Evolutionary conservation across 2,113 vertebrate genomes (phyloP).

Genomic region (Tamias sibiricus): DNA sequence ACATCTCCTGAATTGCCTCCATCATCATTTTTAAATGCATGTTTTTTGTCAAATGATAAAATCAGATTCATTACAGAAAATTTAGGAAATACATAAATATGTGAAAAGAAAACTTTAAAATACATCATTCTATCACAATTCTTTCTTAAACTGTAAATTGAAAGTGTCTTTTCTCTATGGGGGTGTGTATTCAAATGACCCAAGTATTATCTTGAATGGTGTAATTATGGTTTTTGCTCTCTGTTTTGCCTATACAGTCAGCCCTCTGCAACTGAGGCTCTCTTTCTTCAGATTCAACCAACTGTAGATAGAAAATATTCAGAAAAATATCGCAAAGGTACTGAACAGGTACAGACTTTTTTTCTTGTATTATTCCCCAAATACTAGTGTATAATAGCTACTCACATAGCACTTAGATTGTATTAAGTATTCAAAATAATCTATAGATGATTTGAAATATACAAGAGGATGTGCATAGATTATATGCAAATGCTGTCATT

Average conservation of each 20-base stretch:
- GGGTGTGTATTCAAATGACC: not conserved
- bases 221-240: not conserved
- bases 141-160: not conserved
- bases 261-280: too few species aligned
- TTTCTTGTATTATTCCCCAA: too few species aligned
- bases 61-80: not conserved
- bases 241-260: not conserved
- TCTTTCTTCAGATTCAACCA: too few species aligned
- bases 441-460: too few species aligned
- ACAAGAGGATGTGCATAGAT: too few species aligned
- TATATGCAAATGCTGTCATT: too few species aligned
- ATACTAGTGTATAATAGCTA: too few species aligned
- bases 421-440: too few species aligned
- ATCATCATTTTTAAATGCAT: not conserved
- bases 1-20: not conserved
- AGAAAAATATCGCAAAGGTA: too few species aligned
- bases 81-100: not conserved
- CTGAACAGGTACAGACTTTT: too few species aligned
- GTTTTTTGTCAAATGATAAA: not conserved
- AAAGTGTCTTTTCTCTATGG: not conserved
- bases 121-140: not conserved
- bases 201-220: not conserved
- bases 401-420: too few species aligned
- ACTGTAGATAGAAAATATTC: too few species aligned
- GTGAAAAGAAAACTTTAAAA: conserved; percentile 19